phyloP scores from a whole-genome alignment of 2,113 vertebrate species.

The Urocolius indicus region DNA sequence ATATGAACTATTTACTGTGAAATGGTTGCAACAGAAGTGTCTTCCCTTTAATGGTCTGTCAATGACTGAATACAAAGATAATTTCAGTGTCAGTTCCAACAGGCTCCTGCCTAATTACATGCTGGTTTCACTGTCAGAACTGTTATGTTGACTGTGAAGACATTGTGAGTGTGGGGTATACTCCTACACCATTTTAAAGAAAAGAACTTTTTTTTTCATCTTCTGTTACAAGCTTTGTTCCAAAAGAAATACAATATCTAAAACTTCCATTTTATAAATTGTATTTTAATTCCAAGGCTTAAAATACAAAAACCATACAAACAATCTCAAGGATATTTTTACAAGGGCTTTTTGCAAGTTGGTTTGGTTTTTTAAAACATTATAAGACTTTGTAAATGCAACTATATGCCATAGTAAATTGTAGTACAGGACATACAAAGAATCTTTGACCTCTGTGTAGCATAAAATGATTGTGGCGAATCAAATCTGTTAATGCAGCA shows the following conservation, averaged over 20 bases:
- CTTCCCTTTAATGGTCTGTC: background rate
- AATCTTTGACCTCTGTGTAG: background rate
- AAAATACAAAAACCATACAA: background rate
- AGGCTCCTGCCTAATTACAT: background rate
- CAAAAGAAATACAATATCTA: background rate
- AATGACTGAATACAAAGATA: background rate
- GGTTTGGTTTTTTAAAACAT: background rate
- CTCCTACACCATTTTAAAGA: background rate
- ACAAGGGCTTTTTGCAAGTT: background rate
- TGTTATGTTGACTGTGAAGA: background rate
- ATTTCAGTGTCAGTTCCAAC: background rate
- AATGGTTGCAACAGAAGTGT: background rate
- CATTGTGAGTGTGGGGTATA: background rate
- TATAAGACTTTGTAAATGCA: background rate
- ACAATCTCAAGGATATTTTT: background rate
- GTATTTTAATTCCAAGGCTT: background rate
- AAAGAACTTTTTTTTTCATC: background rate
- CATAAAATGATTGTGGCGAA: background rate
- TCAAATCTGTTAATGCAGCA: background rate
- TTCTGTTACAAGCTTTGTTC: background rate
- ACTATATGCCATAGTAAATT: background rate
- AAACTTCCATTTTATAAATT: background rate
- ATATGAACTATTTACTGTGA: background rate
- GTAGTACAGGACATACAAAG: background rate
- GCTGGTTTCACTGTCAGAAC: background rate